Conservation (phyloP, 2,113 vertebrate species). For the Eurystomus gularis region DNA sequence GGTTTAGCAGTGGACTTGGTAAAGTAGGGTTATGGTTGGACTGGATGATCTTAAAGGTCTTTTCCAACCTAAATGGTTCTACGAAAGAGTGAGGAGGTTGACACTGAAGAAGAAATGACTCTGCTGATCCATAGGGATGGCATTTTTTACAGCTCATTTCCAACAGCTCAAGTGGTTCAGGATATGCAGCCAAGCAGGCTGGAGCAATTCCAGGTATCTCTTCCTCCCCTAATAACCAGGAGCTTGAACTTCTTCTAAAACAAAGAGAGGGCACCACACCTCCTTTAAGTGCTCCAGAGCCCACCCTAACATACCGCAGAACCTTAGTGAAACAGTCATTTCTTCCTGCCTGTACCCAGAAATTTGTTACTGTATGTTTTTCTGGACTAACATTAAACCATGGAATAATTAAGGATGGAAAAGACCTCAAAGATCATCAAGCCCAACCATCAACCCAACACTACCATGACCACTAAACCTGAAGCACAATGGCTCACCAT, state of each 20-base stretch:
- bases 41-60: too few species aligned
- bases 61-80: too few species aligned
- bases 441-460: too few species aligned
- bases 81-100: neutral
- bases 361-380: fast-evolving
- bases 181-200: neutral
- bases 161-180: neutral
- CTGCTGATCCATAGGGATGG: neutral
- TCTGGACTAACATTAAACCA: neutral
- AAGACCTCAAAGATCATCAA: too few species aligned
- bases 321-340: neutral
- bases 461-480: too few species aligned
- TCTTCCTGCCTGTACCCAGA: neutral
- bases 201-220: neutral
- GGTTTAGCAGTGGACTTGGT: too few species aligned
- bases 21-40: too few species aligned
- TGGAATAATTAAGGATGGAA: too few species aligned
- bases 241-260: neutral
- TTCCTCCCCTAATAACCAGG: neutral
- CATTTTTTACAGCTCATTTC: neutral
- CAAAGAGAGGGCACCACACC: neutral
- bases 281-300: neutral
- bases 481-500: too few species aligned
- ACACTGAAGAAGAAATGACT: neutral
- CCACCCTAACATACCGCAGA: neutral